Conservation (phyloP, 2,113 vertebrate genomes). For the Lasiurus borealis region DNA sequence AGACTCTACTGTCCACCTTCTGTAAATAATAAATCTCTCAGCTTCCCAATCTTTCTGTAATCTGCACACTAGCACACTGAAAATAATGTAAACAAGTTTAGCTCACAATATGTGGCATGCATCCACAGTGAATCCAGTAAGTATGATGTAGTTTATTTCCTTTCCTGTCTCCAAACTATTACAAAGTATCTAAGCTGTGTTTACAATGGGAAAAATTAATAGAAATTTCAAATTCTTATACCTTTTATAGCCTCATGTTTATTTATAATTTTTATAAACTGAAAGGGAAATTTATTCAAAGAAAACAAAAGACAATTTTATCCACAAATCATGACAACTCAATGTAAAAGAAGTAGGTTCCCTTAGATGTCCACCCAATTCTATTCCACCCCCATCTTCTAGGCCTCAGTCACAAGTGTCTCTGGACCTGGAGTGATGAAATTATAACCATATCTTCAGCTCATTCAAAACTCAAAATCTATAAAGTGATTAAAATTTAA, state of each 20-base stretch:
- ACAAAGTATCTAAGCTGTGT: not conserved
- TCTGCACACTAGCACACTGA: conserved; percentile 51
- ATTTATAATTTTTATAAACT: conserved; percentile 52
- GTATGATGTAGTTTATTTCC: not conserved
- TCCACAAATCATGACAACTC: not conserved
- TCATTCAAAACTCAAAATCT: conserved; percentile 54
- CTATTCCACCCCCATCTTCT: not conserved
- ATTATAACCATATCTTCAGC: conserved; percentile 40
- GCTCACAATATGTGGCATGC: conserved; percentile 40
- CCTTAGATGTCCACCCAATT: not conserved
- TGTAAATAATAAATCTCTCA: conserved; percentile 78
- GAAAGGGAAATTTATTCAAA: not conserved
- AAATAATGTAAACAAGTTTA: conserved; percentile 67
- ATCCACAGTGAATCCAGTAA: not conserved
- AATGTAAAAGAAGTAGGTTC: conserved; percentile 15
- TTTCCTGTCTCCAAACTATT: conserved; percentile 16
- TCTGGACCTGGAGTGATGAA: conserved; percentile 35
- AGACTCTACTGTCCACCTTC: conserved; percentile 76
- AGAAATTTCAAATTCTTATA: not conserved
- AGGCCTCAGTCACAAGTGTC: not conserved
- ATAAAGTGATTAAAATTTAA: conserved; percentile 75
- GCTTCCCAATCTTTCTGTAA: conserved; percentile 72
- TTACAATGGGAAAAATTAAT: conserved; percentile 23
- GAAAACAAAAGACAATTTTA: conserved; percentile 49
- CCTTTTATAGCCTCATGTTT: not conserved